These are phyloP conservation scores for Benthosema pterotum DNA, from an alignment of 2,797 vertebrate genomes.

Conservation along the genomic window DNA sequence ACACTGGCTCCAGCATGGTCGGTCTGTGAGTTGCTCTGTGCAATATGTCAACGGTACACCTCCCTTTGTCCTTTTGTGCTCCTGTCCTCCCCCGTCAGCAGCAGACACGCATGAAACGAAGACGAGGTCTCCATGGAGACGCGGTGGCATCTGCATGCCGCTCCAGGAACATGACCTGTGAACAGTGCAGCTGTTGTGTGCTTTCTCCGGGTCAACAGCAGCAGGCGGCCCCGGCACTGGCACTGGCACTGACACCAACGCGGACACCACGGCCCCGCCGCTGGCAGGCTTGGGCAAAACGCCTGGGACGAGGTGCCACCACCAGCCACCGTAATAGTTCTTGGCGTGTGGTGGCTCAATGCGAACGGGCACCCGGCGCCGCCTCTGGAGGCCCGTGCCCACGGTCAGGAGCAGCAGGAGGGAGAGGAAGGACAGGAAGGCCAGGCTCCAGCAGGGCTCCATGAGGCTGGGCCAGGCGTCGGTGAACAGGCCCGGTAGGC, in stretches of 20 bases:
- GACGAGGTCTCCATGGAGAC: constrained; percentile 52
- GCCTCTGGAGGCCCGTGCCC: constrained; percentile 24
- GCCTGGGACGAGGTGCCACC: neutral
- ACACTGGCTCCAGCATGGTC: constrained; percentile 20
- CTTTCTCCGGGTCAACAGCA: constrained; percentile 60
- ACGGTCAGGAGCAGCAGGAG: constrained; percentile 55
- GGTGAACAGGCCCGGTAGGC: constrained; percentile 72
- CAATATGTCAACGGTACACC: constrained; percentile 35
- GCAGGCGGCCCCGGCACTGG: constrained; percentile 18
- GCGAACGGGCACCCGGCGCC: neutral
- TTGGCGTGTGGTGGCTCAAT: neutral
- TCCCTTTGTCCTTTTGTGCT: constrained; percentile 39
- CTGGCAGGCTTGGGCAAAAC: constrained; percentile 1
- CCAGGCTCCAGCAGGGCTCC: constrained; percentile 50
- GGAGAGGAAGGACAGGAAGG: constrained; percentile 48
- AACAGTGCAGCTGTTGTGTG: constrained; percentile 56
- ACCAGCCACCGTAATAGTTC: constrained; percentile 2
- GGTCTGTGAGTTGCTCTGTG: constrained; percentile 19
- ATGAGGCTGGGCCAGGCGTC: constrained; percentile 29
- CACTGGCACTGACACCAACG: constrained; percentile 1
- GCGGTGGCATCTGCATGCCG: constrained; percentile 33
- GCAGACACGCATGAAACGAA: constrained; percentile 46
- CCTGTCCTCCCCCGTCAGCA: constrained; percentile 31
- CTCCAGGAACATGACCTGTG: constrained; percentile 47
- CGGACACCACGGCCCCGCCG: constrained; percentile 9